Evolutionary conservation across 2,113 vertebrate species (phyloP).

Genomic region (Dipodomys stephensi): DNA sequence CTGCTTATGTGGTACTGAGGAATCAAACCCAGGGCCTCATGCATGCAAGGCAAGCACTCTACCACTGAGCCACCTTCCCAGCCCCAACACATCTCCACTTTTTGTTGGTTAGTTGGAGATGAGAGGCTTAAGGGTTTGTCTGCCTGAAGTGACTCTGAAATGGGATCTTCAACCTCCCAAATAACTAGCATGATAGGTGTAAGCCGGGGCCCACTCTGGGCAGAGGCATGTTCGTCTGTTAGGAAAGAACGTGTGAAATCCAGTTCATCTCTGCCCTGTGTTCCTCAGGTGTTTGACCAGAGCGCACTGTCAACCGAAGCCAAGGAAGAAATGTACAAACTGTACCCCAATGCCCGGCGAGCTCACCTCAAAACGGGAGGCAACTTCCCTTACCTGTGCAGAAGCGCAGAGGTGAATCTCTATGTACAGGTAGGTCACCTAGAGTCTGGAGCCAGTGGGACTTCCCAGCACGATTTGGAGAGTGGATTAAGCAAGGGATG

Average conservation of each 20-base stretch:
- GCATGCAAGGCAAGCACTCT: too few species aligned
- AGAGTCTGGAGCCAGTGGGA: not conserved
- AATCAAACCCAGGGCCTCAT: too few species aligned
- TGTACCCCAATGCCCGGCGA: slow-evolving; percentile 96
- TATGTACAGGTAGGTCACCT: slow-evolving; percentile 93
- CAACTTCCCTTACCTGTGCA: slow-evolving; percentile 97
- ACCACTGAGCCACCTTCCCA: too few species aligned
- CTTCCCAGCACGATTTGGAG: not conserved
- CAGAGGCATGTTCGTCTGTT: not conserved
- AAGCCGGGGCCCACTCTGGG: too few species aligned
- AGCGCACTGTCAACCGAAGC: slow-evolving; percentile 97
- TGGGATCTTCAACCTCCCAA: too few species aligned
- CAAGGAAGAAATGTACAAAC: slow-evolving; percentile 99
- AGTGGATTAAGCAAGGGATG: not conserved
- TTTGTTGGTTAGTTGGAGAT: not conserved
- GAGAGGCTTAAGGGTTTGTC: too few species aligned
- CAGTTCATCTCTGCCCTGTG: slow-evolving; percentile 4
- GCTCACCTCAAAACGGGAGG: slow-evolving; percentile 99
- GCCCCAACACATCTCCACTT: not conserved
- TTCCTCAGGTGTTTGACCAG: slow-evolving; percentile 96
- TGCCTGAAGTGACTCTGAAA: too few species aligned
- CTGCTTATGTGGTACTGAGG: too few species aligned
- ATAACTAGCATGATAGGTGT: too few species aligned
- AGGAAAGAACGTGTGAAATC: not conserved
- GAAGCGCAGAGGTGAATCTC: slow-evolving; percentile 98